Conservation (phyloP, 2,888 invertebrate species). For the Cataglyphis albicans region DNA sequence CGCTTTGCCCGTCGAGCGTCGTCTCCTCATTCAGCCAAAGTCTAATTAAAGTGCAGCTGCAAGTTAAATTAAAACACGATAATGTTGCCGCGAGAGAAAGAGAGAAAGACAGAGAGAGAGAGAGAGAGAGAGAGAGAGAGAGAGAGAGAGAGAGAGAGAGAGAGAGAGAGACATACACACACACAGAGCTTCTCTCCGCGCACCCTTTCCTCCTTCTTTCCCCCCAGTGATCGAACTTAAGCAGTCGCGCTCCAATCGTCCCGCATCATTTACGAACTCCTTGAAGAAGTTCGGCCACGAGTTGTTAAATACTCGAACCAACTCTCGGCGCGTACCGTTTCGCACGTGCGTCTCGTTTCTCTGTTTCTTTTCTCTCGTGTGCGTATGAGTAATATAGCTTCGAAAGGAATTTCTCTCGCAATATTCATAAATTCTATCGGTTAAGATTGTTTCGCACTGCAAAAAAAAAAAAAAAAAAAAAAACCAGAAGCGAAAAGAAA, state of each 20-base stretch:
- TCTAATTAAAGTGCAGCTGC: conserved; percentile 85
- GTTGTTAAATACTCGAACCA: conserved; percentile 66
- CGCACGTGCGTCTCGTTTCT: conserved; percentile 49
- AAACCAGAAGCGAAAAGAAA: not conserved
- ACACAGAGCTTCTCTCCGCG: not conserved
- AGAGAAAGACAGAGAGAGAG: not conserved
- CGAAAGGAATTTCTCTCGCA: conserved; percentile 8
- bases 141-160: not conserved
- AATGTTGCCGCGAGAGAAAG: conserved; percentile 80
- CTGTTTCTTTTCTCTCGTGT: not conserved
- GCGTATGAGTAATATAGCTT: conserved; percentile 41
- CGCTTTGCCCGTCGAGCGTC: conserved; percentile 76
- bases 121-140: conserved; percentile 13
- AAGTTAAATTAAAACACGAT: conserved; percentile 86
- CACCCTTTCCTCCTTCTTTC: conserved; percentile 59
- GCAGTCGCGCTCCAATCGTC: conserved; percentile 64
- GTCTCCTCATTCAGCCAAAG: conserved; percentile 81
- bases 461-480: not conserved
- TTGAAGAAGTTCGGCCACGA: conserved; percentile 65
- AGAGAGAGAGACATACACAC: not conserved
- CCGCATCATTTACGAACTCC: conserved; percentile 67
- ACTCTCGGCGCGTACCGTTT: conserved; percentile 52
- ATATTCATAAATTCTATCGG: not conserved
- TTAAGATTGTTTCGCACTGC: not conserved
- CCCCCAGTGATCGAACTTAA: conserved; percentile 62